These are phyloP conservation scores for Antechinus stuartii DNA, from an alignment of 2,113 vertebrate species.

Conservation along the genomic window DNA sequence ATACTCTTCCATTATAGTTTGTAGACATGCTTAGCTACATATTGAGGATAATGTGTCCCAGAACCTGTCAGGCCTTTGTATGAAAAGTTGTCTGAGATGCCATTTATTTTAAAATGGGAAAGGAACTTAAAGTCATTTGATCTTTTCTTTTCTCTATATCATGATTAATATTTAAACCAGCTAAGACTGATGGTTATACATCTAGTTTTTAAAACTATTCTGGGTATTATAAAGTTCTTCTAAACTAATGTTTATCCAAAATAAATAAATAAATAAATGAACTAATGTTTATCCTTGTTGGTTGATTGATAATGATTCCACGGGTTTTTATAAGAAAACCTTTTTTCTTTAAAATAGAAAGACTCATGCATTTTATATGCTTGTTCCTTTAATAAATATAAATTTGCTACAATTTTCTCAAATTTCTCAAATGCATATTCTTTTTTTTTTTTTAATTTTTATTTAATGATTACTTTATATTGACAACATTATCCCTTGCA, in stretches of 20 bases:
- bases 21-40: background rate
- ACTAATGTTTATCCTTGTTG: too few relatives aligned
- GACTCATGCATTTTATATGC: background rate
- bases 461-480: too few relatives aligned
- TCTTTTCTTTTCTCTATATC: background rate
- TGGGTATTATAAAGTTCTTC: too few relatives aligned
- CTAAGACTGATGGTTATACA: background rate
- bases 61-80: background rate
- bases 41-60: background rate
- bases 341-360: too few relatives aligned
- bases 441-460: too few relatives aligned
- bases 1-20: background rate
- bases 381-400: background rate
- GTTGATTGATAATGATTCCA: too few relatives aligned
- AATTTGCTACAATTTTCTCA: background rate
- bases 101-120: background rate
- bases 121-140: background rate
- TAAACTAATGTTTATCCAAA: too few relatives aligned
- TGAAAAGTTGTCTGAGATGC: background rate
- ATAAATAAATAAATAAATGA: too few relatives aligned
- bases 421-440: background rate
- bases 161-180: background rate
- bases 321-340: too few relatives aligned
- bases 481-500: too few relatives aligned
- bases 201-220: too few relatives aligned